phyloP scores from a whole-genome alignment of 1,140 invertebrate species.

The Maniola jurtina region DNA sequence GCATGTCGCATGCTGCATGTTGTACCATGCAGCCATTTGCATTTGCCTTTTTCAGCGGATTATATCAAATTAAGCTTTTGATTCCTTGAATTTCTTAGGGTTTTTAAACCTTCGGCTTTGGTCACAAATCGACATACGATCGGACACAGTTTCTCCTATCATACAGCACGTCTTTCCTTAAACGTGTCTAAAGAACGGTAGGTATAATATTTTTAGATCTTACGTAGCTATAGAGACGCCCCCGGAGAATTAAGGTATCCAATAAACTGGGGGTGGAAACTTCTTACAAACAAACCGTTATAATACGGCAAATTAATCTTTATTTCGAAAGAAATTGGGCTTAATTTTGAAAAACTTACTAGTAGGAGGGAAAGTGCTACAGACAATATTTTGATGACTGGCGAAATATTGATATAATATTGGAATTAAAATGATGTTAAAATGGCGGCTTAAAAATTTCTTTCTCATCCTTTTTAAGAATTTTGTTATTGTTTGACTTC shows the following conservation, averaged over 20 bases:
- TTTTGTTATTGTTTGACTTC: too few species aligned
- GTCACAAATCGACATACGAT: too few species aligned
- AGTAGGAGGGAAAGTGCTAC: conserved; percentile 42
- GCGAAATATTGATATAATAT: conserved; percentile 35
- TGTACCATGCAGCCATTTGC: too few species aligned
- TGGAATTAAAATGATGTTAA: neutral
- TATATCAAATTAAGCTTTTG: too few species aligned
- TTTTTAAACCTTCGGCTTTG: too few species aligned
- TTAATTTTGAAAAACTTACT: conserved; percentile 36
- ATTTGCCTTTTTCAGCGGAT: too few species aligned
- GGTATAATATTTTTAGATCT: conserved; percentile 32
- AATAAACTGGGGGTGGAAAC: conserved; percentile 58
- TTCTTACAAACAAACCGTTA: conserved; percentile 41
- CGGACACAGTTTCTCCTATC: too few species aligned
- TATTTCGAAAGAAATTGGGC: conserved; percentile 30
- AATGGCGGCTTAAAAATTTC: too few species aligned
- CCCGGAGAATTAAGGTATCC: conserved; percentile 54
- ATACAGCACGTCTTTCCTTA: neutral
- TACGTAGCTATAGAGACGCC: conserved; percentile 44
- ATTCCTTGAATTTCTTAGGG: too few species aligned
- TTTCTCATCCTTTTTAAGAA: too few species aligned
- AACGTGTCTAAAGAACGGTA: neutral
- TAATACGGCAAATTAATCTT: conserved; percentile 37
- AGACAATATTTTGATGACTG: conserved; percentile 64
- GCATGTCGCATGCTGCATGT: too few species aligned